Evolutionary conservation across 37 sponge, comb jelly and placozoan genomes (phyloP).

Genomic region (Beroe forskalii): DNA sequence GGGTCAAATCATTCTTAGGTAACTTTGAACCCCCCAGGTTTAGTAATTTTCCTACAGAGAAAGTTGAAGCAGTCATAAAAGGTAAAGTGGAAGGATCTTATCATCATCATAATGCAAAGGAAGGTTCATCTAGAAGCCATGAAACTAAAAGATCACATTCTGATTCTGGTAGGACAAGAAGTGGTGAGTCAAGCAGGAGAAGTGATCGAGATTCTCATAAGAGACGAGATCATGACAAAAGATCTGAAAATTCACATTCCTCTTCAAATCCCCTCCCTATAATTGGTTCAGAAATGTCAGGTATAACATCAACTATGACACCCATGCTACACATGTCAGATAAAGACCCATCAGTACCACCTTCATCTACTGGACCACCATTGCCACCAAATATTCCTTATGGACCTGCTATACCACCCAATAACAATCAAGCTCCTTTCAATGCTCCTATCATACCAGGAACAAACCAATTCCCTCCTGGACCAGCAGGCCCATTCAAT

Average conservation of each 20-base stretch:
- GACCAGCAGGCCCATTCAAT: background rate
- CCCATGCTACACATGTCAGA: no score
- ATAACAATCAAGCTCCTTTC: background rate
- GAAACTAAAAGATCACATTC: background rate
- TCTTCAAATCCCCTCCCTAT: no score
- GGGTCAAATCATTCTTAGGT: background rate
- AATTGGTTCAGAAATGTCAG: no score
- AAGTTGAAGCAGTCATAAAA: slow-evolving; percentile 16
- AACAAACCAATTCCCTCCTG: background rate
- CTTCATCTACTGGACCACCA: no score
- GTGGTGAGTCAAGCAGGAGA: background rate
- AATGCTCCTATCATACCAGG: background rate
- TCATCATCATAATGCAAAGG: background rate
- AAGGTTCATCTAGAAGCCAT: background rate
- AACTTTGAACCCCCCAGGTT: slow-evolving; percentile 2
- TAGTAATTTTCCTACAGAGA: slow-evolving; percentile 3
- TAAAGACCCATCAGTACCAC: no score
- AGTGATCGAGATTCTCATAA: background rate
- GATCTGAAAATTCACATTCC: no score
- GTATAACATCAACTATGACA: no score
- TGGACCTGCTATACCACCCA: background rate
- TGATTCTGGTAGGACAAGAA: background rate
- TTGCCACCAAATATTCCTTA: no score
- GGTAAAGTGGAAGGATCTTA: background rate
- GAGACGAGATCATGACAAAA: background rate